Percentiles rank a stretch among this genome's conserved stretches.
Evolutionary conservation across 2,113 vertebrate genomes (phyloP).

Genomic region (Pogonocichla stellata): DNA sequence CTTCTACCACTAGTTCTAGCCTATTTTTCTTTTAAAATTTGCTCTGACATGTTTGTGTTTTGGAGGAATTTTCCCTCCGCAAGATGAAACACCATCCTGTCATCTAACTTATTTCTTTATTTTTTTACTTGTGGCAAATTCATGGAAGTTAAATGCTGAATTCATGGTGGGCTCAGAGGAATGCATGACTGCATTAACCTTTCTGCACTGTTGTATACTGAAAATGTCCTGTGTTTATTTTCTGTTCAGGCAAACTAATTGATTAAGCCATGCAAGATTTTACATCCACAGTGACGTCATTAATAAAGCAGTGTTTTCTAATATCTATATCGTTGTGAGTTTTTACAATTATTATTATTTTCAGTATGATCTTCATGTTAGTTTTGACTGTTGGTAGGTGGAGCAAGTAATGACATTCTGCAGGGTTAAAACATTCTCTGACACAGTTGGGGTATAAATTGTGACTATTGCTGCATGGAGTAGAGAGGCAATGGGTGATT

Average conservation of each 20-base stretch:
- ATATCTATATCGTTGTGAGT: background rate
- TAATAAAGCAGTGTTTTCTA: slow-evolving; percentile 7
- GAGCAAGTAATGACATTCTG: background rate
- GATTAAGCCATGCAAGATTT: background rate
- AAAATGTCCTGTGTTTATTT: background rate
- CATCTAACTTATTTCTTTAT: background rate
- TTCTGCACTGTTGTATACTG: background rate
- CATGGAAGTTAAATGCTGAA: background rate
- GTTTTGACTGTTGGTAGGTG: background rate
- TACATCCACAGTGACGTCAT: background rate
- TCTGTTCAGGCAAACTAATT: background rate
- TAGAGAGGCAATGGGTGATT: background rate
- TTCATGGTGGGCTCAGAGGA: background rate
- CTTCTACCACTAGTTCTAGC: background rate
- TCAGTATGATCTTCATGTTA: background rate
- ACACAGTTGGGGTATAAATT: background rate
- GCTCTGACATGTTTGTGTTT: background rate
- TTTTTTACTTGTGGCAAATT: background rate
- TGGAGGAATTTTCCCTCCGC: background rate
- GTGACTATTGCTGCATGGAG: background rate
- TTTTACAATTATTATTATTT: background rate
- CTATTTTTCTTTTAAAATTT: background rate
- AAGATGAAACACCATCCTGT: background rate
- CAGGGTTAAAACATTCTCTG: background rate
- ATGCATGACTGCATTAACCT: background rate